Evolutionary conservation across 23 tunicate genomes (phyloP).

Genomic region (Styela clava): DNA sequence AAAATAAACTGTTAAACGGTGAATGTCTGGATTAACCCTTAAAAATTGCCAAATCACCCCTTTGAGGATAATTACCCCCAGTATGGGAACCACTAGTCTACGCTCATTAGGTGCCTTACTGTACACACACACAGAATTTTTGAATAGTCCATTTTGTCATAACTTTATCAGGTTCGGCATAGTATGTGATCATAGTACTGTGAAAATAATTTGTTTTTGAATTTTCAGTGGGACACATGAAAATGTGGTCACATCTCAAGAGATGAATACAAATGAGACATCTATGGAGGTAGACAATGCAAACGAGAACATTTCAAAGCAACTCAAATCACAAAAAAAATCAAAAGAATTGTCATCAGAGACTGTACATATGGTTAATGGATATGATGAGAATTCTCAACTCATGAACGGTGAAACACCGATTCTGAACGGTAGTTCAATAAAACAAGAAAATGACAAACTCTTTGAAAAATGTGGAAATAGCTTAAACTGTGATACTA

Average conservation of each 20-base stretch:
- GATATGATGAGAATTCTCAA: background rate
- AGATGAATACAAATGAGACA: background rate
- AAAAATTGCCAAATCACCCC: too few relatives aligned
- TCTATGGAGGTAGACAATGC: background rate
- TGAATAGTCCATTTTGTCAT: too few relatives aligned
- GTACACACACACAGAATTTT: too few relatives aligned
- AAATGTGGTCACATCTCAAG: background rate
- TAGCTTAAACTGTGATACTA: background rate
- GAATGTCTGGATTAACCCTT: too few relatives aligned
- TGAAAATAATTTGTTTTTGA: too few relatives aligned
- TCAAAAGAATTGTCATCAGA: background rate
- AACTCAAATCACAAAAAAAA: background rate
- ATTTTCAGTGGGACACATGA: background rate
- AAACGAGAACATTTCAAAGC: background rate
- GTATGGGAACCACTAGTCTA: too few relatives aligned
- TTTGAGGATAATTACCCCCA: too few relatives aligned
- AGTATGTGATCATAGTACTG: too few relatives aligned
- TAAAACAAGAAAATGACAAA: background rate
- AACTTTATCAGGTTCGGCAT: too few relatives aligned
- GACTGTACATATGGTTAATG: background rate
- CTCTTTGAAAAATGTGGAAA: background rate
- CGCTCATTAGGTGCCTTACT: too few relatives aligned
- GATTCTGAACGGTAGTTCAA: background rate
- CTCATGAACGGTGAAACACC: background rate
- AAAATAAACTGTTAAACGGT: too few relatives aligned